A percentile compares a stretch with the other conserved stretches of the same genome.
Evolutionary conservation across 2,888 invertebrate genomes (phyloP).

Genomic region (Trichopoda pennipes): DNA sequence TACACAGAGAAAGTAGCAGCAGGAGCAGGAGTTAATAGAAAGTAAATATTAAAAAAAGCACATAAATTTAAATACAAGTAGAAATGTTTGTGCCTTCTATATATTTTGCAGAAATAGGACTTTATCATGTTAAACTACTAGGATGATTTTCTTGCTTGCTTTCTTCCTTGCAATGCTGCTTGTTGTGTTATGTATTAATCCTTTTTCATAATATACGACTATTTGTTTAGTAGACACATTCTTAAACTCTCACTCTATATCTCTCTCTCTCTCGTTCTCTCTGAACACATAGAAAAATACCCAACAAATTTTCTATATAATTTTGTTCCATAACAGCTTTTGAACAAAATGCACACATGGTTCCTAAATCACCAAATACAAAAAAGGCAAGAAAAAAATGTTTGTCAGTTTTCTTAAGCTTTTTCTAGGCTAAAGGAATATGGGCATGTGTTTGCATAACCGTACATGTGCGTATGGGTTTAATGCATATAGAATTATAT

Average conservation of each 20-base stretch:
- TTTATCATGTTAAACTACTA: conserved; percentile 56
- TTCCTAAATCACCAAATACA: conserved; percentile 43
- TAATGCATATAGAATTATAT: conserved; percentile 53
- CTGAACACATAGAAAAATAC: too few species aligned
- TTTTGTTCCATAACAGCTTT: conserved; percentile 43
- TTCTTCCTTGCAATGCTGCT: conserved; percentile 10
- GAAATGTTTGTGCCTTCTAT: neutral
- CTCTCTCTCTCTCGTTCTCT: neutral
- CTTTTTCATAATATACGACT: conserved; percentile 70
- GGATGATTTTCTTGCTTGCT: conserved; percentile 45
- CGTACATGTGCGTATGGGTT: conserved; percentile 18
- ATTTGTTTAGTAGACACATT: conserved; percentile 67
- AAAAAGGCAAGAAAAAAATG: conserved; percentile 8
- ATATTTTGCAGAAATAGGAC: conserved; percentile 51
- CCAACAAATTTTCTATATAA: conserved; percentile 28
- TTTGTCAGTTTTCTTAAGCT: conserved; percentile 69
- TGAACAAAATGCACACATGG: conserved; percentile 68
- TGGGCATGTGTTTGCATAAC: conserved; percentile 14
- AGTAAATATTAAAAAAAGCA: conserved; percentile 43
- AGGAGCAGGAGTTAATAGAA: conserved; percentile 25
- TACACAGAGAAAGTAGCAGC: conserved; percentile 34
- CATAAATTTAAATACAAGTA: conserved; percentile 2
- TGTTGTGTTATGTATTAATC: conserved; percentile 68
- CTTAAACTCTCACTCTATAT: conserved; percentile 15
- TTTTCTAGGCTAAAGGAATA: conserved; percentile 60